Base-by-base conservation (phyloP, 2,797 vertebrate genomes). In the Ambastaia sidthimunki region DNA sequence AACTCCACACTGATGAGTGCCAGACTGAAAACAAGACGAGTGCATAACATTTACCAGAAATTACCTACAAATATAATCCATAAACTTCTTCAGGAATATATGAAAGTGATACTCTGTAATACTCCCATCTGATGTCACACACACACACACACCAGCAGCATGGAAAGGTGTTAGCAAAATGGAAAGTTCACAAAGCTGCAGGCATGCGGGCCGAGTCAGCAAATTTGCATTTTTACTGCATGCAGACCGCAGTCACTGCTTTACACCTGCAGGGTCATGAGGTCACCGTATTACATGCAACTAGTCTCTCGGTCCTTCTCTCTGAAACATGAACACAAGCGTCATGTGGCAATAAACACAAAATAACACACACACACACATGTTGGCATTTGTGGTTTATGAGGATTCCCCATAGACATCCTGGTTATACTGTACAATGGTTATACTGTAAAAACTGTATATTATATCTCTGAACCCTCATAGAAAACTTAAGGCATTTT, bases 241-340 rank as follows among this genome's bases (percentile, higher is more conserved):
- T 28, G 65, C 48, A 74, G 23, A 48, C 68, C 66, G 28, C 15
- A 72, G 66, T 78, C 54, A 76, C 69, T 86, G 55, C 74, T 73
- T 66, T 74, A 75, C 68, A 85, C 69, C 28, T 80, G 62, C 21
- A 72, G 86, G 86, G 87, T 92, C 88, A 90, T 28, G 86, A 89
- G 89, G 89, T 93, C 89, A 90, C 28, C 47, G 75, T 74, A 77
- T 74, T 19, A 13, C 15, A 10, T 10, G 10, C 47, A 59, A 54
- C 9, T 12, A 62, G 21, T 31, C 47, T 60, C 47, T 34, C 4
- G 0, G 34, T 15, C 59, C 18, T 7, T 63, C 13, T 18, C 15
- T 55, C 2, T 3, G 48, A 16, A 11, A 55, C 6, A 18, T 3
- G 5, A 18, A 63, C 28, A 63, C 18, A 34, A 10, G 16, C 28